Conservation (phyloP, 2,113 vertebrate genomes). For the Thunnus thynnus region DNA sequence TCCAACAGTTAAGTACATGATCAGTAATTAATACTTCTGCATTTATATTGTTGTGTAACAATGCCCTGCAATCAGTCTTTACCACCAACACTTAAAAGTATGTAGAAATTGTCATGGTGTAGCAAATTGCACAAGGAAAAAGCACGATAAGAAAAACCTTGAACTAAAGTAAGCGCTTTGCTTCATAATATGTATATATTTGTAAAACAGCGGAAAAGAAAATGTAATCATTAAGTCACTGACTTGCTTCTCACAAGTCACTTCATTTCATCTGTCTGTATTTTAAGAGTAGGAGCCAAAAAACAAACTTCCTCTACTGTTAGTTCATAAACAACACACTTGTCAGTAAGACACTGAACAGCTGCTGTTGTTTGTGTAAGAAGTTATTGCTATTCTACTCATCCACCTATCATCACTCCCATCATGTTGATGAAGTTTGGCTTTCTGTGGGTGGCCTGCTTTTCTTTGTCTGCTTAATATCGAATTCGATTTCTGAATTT, state of each 20-base stretch:
- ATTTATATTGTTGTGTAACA: too few relatives aligned
- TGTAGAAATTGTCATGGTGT: too few relatives aligned
- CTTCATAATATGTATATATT: background rate
- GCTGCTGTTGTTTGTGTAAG: slow-evolving; percentile 21
- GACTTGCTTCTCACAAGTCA: background rate
- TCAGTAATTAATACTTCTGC: too few relatives aligned
- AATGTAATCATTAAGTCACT: too few relatives aligned
- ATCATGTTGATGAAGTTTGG: slow-evolving; percentile 7
- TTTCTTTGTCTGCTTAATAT: background rate
- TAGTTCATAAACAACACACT: slow-evolving; percentile 1
- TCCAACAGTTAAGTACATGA: too few relatives aligned
- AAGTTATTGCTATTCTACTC: slow-evolving; percentile 12
- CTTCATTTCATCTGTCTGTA: background rate
- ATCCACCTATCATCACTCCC: background rate
- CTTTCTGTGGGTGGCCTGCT: background rate
- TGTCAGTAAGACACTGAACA: slow-evolving; percentile 2
- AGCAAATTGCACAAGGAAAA: background rate
- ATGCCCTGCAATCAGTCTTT: too few relatives aligned
- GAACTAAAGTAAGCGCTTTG: background rate
- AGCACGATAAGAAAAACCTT: slow-evolving; percentile 1
- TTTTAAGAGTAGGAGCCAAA: background rate
- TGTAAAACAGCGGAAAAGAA: too few relatives aligned
- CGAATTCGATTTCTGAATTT: background rate
- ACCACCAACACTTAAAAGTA: too few relatives aligned
- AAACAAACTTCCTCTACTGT: background rate